phyloP scores from a whole-genome alignment of 2,113 vertebrate species.

The Calcarius ornatus region DNA sequence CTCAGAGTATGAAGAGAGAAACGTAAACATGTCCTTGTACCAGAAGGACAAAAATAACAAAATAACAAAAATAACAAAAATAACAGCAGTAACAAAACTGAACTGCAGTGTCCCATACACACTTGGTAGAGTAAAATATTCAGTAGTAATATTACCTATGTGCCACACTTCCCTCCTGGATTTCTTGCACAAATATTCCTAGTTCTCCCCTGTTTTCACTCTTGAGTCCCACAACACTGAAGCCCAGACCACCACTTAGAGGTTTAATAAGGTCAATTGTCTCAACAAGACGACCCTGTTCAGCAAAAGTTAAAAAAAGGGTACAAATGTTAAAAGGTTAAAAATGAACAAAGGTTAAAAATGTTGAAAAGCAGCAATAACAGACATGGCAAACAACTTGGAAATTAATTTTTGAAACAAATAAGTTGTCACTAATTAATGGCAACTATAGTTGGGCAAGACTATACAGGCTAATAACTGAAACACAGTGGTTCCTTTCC shows the following conservation, averaged over 20 bases:
- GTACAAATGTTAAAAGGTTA: background rate
- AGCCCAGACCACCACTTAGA: conserved; percentile 84
- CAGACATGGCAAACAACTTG: background rate
- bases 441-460: background rate
- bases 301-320: background rate
- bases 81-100: background rate
- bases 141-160: conserved; percentile 74
- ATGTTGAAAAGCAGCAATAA: background rate
- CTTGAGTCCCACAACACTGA: conserved; percentile 91
- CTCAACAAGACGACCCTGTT: conserved; percentile 85
- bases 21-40: background rate
- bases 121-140: background rate
- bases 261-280: conserved; percentile 88
- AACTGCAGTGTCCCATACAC: background rate
- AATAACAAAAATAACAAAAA: background rate
- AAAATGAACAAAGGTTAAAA: background rate
- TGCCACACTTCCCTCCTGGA: conserved; percentile 88
- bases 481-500: background rate
- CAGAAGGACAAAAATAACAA: background rate
- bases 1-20: background rate
- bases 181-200: conserved; percentile 95
- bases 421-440: background rate
- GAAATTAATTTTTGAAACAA: background rate
- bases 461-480: background rate
- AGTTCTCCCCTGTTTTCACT: conserved; percentile 92